Conservation (phyloP, 2,113 vertebrate species). For the Parotia lawesii region DNA sequence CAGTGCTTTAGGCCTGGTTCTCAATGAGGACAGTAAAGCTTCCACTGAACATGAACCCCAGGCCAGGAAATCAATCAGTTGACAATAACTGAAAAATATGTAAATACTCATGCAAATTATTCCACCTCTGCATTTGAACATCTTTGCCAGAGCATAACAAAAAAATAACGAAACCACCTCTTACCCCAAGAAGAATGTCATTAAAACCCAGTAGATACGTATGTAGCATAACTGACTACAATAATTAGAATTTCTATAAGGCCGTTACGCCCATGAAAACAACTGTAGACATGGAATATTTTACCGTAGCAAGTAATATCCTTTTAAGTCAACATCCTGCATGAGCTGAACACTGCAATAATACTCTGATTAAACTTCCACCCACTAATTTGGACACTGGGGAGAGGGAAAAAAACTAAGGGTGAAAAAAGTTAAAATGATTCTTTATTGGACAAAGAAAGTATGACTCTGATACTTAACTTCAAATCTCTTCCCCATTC, state of each 20-base stretch:
- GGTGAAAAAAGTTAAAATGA: not conserved
- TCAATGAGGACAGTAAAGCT: not conserved
- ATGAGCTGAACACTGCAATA: not conserved
- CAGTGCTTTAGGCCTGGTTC: not conserved
- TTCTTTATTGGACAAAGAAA: not conserved
- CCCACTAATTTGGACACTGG: not conserved
- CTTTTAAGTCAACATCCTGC: not conserved
- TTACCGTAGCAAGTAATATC: not conserved
- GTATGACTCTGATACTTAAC: not conserved
- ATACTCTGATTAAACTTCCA: not conserved
- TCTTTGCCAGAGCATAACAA: not conserved
- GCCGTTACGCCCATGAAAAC: not conserved
- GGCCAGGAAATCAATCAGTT: not conserved
- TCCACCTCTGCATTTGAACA: not conserved
- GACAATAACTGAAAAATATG: not conserved
- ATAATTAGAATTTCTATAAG: not conserved
- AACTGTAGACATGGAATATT: not conserved
- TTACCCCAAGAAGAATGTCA: not conserved
- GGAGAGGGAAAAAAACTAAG: accelerated
- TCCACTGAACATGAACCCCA: not conserved
- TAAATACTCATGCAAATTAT: not conserved
- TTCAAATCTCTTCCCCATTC: not conserved
- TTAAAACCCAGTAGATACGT: not conserved
- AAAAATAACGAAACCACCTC: not conserved
- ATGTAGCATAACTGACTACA: not conserved